These are phyloP conservation scores for human DNA, from an alignment of 2,113 vertebrate species.

Conservation along the genomic window GRCh38 chr5:89928501-89929000, in stretches of 20 bases:
- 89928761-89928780: not conserved
- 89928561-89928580: not conserved
- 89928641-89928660: not conserved
- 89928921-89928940: not conserved
- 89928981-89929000: not conserved
- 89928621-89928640: not conserved
- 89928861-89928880: not conserved
- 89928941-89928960: not conserved
- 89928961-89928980: slow-evolving; percentile 8
- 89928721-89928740: not conserved
- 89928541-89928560: not conserved
- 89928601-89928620: not conserved
- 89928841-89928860: not conserved
- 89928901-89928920: not conserved
- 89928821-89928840: not conserved
- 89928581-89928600: not conserved
- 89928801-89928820: not conserved
- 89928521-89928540: not conserved
- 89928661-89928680: not conserved
- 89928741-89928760: not conserved
- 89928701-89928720: not conserved
- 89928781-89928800: not conserved
- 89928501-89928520: not conserved
- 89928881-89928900: not conserved
- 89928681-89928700: not conserved